phyloP scores from a whole-genome alignment of 23 tunicate species.

The Corella eumyota region DNA sequence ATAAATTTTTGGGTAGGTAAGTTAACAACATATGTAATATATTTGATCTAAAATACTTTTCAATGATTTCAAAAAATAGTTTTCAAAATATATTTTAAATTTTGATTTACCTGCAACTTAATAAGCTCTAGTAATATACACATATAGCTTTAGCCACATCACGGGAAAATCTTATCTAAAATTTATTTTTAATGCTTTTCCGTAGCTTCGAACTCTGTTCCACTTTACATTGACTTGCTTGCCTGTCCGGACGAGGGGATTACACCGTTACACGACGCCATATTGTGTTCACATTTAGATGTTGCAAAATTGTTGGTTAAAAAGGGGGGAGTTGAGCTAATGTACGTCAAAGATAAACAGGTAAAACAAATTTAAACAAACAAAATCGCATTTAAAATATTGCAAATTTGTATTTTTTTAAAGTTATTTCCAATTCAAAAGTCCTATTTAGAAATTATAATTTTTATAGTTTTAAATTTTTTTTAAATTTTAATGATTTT shows the following conservation, averaged over 20 bases:
- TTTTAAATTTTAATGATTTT: neutral
- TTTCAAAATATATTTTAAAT: too few relatives aligned
- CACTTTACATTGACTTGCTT: constrained; percentile 48
- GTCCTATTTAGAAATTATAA: neutral
- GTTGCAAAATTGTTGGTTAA: constrained; percentile 42
- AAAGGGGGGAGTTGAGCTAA: constrained; percentile 69
- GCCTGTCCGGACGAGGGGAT: constrained; percentile 65
- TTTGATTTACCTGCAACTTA: too few relatives aligned
- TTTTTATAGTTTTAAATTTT: neutral
- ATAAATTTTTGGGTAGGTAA: too few relatives aligned
- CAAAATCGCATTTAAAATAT: neutral
- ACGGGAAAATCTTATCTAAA: too few relatives aligned
- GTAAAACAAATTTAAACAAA: constrained; percentile 12
- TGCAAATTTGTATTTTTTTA: neutral
- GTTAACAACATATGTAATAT: too few relatives aligned
- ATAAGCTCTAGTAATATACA: too few relatives aligned
- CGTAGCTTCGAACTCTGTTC: constrained; percentile 8
- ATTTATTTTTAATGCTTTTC: too few relatives aligned
- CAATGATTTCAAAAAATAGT: too few relatives aligned
- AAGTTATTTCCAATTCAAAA: neutral
- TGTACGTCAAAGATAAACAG: constrained; percentile 39
- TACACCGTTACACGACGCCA: constrained; percentile 87
- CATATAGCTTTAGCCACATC: too few relatives aligned
- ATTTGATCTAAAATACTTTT: too few relatives aligned
- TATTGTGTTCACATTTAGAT: constrained; percentile 37